Percentiles rank a stretch among this genome's conserved stretches.
phyloP scores from a whole-genome alignment of 2,888 invertebrate genomes.

The Petrolisthes cinctipes region DNA sequence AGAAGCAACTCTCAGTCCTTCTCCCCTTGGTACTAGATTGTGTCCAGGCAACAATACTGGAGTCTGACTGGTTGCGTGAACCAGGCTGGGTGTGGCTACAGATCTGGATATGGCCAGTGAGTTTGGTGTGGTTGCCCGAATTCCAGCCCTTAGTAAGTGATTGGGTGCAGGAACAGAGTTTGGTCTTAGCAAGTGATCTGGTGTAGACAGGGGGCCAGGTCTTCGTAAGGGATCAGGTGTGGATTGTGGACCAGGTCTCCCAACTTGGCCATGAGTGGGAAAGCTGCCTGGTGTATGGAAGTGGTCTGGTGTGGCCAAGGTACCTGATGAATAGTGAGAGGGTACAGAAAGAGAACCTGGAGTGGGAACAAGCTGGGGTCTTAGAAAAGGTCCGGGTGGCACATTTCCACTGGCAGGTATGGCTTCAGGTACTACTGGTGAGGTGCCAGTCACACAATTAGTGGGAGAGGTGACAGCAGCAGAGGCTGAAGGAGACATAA shows the following conservation, averaged over 20 bases:
- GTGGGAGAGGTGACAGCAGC: conserved; percentile 6
- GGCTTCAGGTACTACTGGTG: neutral
- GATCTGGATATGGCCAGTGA: too few species aligned
- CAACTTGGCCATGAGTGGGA: neutral
- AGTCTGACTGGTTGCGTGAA: neutral
- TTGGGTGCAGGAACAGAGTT: too few species aligned
- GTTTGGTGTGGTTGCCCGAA: too few species aligned
- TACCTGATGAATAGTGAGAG: neutral
- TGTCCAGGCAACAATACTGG: neutral
- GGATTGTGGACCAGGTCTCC: neutral
- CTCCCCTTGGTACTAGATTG: too few species aligned
- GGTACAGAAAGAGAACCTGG: neutral
- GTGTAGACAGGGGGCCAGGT: neutral
- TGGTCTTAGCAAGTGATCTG: neutral
- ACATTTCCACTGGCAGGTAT: neutral
- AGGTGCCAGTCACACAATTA: conserved; percentile 4
- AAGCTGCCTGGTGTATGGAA: neutral
- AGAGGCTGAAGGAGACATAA: conserved; percentile 8
- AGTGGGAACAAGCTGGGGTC: neutral
- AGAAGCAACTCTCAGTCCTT: too few species aligned
- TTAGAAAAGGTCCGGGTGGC: neutral
- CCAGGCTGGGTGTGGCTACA: neutral
- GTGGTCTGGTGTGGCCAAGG: neutral
- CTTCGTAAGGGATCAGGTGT: neutral
- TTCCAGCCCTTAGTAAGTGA: too few species aligned